Conservation (phyloP, 2,797 vertebrate genomes). For the Mus caroli region DNA sequence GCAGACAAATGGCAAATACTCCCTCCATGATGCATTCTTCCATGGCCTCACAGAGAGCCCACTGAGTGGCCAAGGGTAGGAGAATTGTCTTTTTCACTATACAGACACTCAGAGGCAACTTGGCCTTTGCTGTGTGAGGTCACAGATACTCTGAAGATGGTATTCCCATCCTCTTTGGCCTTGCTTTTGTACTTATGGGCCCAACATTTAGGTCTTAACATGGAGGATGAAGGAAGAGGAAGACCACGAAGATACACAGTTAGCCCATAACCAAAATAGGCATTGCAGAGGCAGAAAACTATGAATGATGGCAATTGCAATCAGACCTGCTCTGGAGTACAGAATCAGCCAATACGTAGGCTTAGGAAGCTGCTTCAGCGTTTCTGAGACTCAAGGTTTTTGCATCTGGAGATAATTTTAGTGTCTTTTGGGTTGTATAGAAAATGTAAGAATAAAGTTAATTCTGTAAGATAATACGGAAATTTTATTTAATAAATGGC, state of each 20-base stretch:
- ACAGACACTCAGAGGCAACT: not conserved
- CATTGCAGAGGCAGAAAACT: constrained; percentile 18
- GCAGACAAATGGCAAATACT: not conserved
- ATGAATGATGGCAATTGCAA: not conserved
- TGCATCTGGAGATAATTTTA: not conserved
- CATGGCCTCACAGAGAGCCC: not conserved
- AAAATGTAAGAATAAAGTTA: constrained; percentile 54
- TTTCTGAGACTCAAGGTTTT: constrained; percentile 3
- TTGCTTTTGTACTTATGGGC: not conserved
- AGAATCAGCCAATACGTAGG: not conserved
- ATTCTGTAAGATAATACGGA: not conserved
- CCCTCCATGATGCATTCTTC: not conserved
- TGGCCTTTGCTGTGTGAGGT: not conserved
- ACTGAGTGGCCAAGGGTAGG: not conserved
- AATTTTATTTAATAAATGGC: not conserved
- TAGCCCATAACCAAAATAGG: not conserved
- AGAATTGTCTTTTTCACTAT: not conserved
- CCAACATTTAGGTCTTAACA: constrained; percentile 24
- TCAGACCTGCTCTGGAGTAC: not conserved
- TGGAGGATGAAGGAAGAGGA: not conserved
- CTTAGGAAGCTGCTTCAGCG: not conserved
- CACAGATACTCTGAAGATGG: not conserved
- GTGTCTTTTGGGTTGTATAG: not conserved
- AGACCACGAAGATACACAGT: not conserved
- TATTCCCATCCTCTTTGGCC: not conserved